Conservation (phyloP, 2,797 vertebrate species). For the Potorous gilbertii region DNA sequence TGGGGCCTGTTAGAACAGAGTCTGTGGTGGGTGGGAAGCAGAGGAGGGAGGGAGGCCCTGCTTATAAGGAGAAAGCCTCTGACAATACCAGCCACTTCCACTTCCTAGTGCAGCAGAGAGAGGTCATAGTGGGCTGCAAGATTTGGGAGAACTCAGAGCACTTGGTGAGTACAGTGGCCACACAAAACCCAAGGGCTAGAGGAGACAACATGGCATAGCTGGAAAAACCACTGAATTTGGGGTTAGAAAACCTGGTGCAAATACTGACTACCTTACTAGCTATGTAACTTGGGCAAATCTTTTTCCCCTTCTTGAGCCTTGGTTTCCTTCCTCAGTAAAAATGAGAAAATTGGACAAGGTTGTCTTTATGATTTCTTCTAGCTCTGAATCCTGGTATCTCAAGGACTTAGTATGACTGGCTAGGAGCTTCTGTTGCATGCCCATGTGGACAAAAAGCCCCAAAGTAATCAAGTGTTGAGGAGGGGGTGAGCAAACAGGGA, state of each 20-base stretch:
- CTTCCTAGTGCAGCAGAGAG: not conserved
- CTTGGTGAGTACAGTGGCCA: slow-evolving; percentile 55
- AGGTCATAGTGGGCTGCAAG: not conserved
- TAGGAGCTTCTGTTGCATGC: not conserved
- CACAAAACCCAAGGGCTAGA: not conserved
- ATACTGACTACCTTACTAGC: not conserved
- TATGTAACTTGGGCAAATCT: not conserved
- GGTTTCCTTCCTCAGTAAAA: not conserved
- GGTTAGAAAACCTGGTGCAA: not conserved
- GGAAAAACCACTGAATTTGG: not conserved
- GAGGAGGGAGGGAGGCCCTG: slow-evolving; percentile 33
- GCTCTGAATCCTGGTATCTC: not conserved
- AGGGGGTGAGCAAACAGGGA: not conserved
- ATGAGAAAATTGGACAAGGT: not conserved
- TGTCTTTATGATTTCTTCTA: not conserved
- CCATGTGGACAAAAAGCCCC: not conserved
- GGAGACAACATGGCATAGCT: not conserved
- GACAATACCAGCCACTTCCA: not conserved
- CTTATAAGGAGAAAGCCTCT: slow-evolving; percentile 57
- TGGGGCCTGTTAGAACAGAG: not conserved
- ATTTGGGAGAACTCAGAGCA: not conserved
- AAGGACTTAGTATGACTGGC: not conserved
- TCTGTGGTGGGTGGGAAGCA: not conserved
- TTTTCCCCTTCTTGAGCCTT: not conserved
- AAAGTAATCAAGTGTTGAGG: not conserved